phyloP scores from a whole-genome alignment of 2,113 vertebrate species.

The Xenopus borealis region DNA sequence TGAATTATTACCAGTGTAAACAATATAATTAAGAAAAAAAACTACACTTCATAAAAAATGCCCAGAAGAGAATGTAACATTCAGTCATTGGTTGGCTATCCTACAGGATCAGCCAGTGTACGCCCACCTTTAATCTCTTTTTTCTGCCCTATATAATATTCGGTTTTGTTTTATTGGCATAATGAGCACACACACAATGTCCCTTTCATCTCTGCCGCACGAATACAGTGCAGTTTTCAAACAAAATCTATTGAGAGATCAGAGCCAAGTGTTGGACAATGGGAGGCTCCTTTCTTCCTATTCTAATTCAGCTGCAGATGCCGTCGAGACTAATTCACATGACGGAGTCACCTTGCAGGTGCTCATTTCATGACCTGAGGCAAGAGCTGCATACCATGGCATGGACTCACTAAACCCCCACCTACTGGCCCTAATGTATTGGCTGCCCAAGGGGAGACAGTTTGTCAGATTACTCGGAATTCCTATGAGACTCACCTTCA shows the following conservation, averaged over 20 bases:
- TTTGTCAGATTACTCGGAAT: not conserved
- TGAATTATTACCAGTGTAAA: no score
- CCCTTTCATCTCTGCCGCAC: conserved; percentile 30
- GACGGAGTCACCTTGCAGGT: conserved; percentile 28
- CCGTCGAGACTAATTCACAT: conserved; percentile 12
- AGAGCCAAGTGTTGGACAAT: conserved; percentile 34
- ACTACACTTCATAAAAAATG: no score
- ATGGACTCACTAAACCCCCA: not conserved
- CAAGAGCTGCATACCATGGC: not conserved
- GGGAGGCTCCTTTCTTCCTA: conserved; percentile 17
- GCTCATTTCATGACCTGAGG: conserved; percentile 14
- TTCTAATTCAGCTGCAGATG: conserved; percentile 33
- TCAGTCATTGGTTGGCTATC: no score
- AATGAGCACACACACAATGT: conserved; percentile 23
- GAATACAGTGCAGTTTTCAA: conserved; percentile 27
- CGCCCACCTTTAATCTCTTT: no score
- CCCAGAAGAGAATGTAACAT: no score
- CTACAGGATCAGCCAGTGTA: no score
- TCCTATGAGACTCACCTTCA: not conserved
- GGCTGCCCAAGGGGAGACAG: not conserved
- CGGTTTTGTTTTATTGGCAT: conserved; percentile 5
- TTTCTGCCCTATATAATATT: no score
- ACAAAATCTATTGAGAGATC: conserved; percentile 44
- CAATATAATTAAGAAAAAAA: no score
- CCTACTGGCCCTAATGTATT: not conserved